A percentile compares a stretch with the other conserved stretches of the same genome.
phyloP scores from a whole-genome alignment of 2,113 vertebrate species.

The Nothocercus nigrocapillus region DNA sequence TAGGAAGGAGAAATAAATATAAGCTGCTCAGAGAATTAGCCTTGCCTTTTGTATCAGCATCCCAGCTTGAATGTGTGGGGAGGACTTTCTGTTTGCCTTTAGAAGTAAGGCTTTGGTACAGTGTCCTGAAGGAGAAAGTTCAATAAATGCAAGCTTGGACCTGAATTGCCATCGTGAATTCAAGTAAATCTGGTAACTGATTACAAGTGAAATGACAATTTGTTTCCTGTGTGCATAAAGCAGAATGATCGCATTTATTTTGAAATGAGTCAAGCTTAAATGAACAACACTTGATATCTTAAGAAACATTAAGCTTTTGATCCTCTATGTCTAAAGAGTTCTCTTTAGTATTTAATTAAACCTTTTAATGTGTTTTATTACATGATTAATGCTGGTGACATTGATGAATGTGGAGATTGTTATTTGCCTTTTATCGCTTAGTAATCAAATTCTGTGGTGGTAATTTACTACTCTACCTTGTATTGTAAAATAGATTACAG shows the following conservation, averaged over 20 bases:
- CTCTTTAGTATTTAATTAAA: constrained; percentile 27
- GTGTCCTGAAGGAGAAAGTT: background rate
- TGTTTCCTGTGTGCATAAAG: background rate
- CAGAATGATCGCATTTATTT: background rate
- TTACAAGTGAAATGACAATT: background rate
- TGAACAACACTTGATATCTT: background rate
- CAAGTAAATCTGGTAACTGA: background rate
- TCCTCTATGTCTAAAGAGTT: background rate
- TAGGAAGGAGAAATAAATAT: background rate
- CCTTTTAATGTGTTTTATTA: constrained; percentile 1
- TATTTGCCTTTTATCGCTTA: constrained; percentile 36
- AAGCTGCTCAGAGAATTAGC: background rate
- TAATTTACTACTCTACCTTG: constrained; percentile 44
- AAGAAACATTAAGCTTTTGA: background rate
- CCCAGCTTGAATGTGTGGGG: too few species aligned
- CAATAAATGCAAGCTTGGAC: background rate
- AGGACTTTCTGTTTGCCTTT: background rate
- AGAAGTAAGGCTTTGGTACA: rapidly evolving
- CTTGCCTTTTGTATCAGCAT: background rate
- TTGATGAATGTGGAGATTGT: constrained; percentile 1
- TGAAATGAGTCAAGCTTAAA: background rate
- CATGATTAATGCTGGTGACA: constrained; percentile 25
- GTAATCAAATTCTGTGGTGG: constrained; percentile 22
- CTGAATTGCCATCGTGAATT: background rate
- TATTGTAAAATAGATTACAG: constrained; percentile 11